Percentiles rank a stretch among this genome's conserved stretches.
Conservation (phyloP, 2,113 vertebrate genomes). For the Scomber colias region DNA sequence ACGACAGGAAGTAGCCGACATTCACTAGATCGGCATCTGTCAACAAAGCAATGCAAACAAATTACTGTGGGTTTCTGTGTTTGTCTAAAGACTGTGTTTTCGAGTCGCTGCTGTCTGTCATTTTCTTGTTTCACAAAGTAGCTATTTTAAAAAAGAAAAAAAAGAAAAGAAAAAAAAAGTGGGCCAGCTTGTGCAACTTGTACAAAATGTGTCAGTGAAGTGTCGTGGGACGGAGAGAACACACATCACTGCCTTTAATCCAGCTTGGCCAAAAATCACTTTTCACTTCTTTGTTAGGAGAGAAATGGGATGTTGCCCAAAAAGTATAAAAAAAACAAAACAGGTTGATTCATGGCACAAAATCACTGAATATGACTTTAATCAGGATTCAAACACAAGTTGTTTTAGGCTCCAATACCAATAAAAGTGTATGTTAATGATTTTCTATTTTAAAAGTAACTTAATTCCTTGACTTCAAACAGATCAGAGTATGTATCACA, state of each 20-base stretch:
- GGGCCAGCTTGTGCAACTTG: neutral
- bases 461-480: too few relatives aligned
- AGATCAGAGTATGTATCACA: neutral
- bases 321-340: neutral
- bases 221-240: constrained; percentile 4
- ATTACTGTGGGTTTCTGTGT: neutral
- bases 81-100: constrained; percentile 3
- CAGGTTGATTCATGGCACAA: neutral
- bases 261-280: neutral
- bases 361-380: neutral
- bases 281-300: neutral
- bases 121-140: constrained; percentile 4
- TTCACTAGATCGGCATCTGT: constrained; percentile 18
- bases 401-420: too few relatives aligned
- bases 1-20: constrained; percentile 36
- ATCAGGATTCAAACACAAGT: neutral
- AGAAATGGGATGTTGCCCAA: neutral
- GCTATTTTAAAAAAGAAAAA: too few relatives aligned
- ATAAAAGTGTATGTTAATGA: too few relatives aligned
- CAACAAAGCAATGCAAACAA: constrained; percentile 34
- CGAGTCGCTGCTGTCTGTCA: neutral
- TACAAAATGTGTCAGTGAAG: too few relatives aligned
- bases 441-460: too few relatives aligned
- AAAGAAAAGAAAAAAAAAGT: neutral
- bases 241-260: constrained; percentile 9